A percentile compares a stretch with the other conserved stretches of the same genome.
Conservation (phyloP, 2,113 vertebrate species). For the Hystrix cristata region DNA sequence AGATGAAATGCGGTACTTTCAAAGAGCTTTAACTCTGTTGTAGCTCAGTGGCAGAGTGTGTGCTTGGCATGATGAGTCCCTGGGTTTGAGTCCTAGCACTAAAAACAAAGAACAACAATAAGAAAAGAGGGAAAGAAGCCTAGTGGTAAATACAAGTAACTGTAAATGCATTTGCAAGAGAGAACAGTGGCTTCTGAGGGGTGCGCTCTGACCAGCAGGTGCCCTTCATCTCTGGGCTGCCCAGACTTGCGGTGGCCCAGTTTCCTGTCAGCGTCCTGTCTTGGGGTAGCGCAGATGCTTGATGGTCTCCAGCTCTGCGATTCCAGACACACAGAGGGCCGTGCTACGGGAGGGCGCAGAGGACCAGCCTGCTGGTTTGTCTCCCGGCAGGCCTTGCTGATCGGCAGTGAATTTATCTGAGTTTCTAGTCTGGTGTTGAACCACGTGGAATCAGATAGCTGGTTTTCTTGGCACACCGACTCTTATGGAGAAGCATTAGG, state of each 20-base stretch:
- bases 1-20: slow-evolving; percentile 21
- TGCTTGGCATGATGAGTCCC: not conserved
- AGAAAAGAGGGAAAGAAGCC: not conserved
- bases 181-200: slow-evolving; percentile 12
- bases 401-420: not conserved
- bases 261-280: not conserved
- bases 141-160: slow-evolving; percentile 15
- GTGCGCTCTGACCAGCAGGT: not conserved
- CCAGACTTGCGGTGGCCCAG: not conserved
- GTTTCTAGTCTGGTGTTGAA: not conserved
- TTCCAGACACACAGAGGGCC: slow-evolving; percentile 3
- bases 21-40: slow-evolving; percentile 39
- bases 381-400: not conserved
- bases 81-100: not conserved
- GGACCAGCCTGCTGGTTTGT: not conserved
- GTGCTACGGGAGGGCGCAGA: not conserved
- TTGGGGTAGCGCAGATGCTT: not conserved
- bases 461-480: not conserved
- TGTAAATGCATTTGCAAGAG: not conserved
- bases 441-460: not conserved
- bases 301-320: not conserved
- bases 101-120: not conserved
- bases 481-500: not conserved
- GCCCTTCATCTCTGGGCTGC: not conserved
- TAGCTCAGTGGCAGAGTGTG: not conserved